Conservation (phyloP, 1,140 invertebrate species). For the Trissolcus basalis region DNA sequence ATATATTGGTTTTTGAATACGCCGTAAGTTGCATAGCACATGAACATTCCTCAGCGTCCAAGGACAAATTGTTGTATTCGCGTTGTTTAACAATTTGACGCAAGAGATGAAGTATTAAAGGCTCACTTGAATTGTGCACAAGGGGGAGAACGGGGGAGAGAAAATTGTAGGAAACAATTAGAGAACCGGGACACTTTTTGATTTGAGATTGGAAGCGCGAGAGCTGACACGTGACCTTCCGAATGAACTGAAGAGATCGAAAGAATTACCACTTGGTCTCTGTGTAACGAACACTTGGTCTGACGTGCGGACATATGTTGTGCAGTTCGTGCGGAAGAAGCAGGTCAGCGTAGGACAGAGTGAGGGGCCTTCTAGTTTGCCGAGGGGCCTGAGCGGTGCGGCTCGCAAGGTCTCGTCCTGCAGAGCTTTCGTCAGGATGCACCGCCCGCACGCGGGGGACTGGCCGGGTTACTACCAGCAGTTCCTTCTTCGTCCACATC, state of each 20-base stretch:
- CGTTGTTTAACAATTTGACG: too few species aligned
- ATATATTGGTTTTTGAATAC: too few species aligned
- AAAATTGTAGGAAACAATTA: too few species aligned
- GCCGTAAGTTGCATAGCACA: too few species aligned
- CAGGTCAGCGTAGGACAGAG: slow-evolving; percentile 9
- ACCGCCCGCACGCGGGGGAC: slow-evolving; percentile 72
- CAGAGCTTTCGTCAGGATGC: slow-evolving; percentile 60
- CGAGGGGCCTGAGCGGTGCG: slow-evolving; percentile 18
- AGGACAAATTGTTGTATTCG: too few species aligned
- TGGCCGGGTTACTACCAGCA: slow-evolving; percentile 73
- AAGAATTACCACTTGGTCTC: slow-evolving; percentile 12
- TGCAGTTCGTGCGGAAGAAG: slow-evolving; percentile 19
- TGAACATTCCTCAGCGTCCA: too few species aligned
- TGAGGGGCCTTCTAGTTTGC: background rate
- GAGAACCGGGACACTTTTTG: background rate
- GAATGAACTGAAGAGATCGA: background rate
- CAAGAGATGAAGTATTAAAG: too few species aligned
- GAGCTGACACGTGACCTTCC: slow-evolving; percentile 26
- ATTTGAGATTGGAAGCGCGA: slow-evolving; percentile 2
- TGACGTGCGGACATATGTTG: slow-evolving; percentile 42
- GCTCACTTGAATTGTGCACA: too few species aligned
- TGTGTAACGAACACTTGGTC: slow-evolving; percentile 17
- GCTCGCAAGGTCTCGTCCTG: slow-evolving; percentile 34
- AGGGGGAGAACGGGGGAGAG: too few species aligned
- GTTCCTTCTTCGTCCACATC: slow-evolving; percentile 55